Percentiles rank a stretch among this genome's conserved stretches.
Conservation (phyloP, 2,113 vertebrate genomes). For the Ochotona princeps region DNA sequence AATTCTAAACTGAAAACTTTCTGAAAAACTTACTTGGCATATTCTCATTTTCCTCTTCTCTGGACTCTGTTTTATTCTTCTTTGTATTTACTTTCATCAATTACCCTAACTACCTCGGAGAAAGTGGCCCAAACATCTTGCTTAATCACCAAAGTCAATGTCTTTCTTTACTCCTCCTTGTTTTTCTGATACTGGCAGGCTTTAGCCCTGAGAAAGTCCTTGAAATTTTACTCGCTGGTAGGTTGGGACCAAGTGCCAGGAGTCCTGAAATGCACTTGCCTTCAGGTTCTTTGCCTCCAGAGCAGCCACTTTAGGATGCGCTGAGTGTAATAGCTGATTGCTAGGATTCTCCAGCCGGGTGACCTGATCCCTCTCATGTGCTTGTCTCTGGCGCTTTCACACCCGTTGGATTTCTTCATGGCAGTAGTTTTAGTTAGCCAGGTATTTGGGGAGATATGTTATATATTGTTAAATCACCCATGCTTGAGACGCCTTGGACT, state of each 20-base stretch:
- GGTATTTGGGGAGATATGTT: neutral
- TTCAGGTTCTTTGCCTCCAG: neutral
- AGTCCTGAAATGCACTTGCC: neutral
- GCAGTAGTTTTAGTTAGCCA: neutral
- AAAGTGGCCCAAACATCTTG: neutral
- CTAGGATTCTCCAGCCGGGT: neutral
- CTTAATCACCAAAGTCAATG: neutral
- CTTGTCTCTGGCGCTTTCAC: neutral
- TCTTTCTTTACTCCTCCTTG: neutral
- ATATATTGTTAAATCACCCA: neutral
- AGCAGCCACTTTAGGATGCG: accelerated
- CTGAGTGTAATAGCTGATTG: accelerated
- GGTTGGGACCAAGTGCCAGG: neutral
- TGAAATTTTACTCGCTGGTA: neutral
- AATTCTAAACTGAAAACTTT: neutral
- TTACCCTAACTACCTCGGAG: neutral
- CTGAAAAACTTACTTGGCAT: neutral
- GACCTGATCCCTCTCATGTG: too few relatives aligned
- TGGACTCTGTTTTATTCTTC: neutral
- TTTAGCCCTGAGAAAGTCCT: neutral
- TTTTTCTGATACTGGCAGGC: neutral
- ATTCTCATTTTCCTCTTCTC: neutral
- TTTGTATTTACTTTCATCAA: neutral
- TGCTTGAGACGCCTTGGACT: neutral
- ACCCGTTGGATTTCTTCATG: neutral